Evolutionary conservation across 1,140 invertebrate genomes (phyloP).

Genomic region (Brachystomella parvula): DNA sequence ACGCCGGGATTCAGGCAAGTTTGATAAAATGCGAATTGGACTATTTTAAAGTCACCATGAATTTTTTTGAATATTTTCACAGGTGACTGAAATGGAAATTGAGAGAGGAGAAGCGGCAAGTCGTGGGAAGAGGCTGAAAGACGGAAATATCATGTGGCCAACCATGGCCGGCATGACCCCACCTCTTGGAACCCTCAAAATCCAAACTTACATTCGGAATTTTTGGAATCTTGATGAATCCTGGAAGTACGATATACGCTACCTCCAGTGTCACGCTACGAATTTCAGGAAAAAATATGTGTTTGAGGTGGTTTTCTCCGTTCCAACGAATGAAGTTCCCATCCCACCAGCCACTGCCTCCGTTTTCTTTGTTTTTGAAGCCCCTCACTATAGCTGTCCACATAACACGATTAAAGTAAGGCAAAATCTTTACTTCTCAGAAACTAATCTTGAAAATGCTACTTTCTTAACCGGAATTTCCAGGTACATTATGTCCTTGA

Average conservation of each 20-base stretch:
- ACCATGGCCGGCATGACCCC: not conserved
- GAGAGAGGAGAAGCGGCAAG: not conserved
- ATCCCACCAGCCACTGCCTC: conserved; percentile 32
- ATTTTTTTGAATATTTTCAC: not conserved
- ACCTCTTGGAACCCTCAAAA: not conserved
- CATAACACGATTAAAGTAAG: conserved; percentile 26
- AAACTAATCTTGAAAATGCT: not conserved
- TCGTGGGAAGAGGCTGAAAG: not conserved
- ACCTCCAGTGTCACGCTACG: too few relatives aligned
- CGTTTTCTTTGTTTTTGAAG: conserved; percentile 34
- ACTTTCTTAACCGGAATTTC: not conserved
- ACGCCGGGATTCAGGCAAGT: not conserved
- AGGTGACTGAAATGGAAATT: not conserved
- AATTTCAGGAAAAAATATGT: not conserved
- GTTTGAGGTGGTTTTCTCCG: conserved; percentile 26
- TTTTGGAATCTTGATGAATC: too few relatives aligned
- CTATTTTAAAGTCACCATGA: not conserved
- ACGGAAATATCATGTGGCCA: not conserved
- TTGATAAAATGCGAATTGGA: not conserved
- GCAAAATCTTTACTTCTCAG: not conserved
- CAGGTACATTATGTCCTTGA: conserved; percentile 29
- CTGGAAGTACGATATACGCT: too few relatives aligned
- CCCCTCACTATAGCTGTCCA: conserved; percentile 8
- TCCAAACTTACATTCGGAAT: too few relatives aligned
- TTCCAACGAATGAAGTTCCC: conserved; percentile 20